A percentile compares a stretch with the other conserved stretches of the same genome.
phyloP scores from a whole-genome alignment of 2,888 invertebrate species.

The Ectobius pallidus region DNA sequence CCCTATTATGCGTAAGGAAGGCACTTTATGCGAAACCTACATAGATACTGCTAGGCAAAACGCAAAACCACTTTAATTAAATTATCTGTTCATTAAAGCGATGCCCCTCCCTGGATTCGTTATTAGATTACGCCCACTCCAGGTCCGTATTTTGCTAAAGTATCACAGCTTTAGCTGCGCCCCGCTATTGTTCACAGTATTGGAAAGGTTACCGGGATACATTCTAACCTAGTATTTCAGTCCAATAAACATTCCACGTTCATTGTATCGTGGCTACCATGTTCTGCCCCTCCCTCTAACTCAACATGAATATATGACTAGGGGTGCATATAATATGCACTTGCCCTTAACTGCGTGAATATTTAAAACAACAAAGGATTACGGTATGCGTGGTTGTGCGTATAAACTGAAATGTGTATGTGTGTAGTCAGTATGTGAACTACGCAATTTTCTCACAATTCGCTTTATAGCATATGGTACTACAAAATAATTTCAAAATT shows the following conservation, averaged over 20 bases:
- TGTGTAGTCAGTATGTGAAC: no score
- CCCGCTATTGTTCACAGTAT: neutral
- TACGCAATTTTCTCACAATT: no score
- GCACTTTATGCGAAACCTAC: neutral
- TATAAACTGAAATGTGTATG: no score
- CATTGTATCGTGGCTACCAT: neutral
- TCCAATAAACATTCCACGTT: neutral
- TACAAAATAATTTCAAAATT: no score
- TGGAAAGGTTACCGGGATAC: neutral
- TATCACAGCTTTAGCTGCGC: no score
- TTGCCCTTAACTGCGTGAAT: no score
- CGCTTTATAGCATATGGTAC: no score
- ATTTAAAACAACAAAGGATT: no score
- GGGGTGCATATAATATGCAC: neutral
- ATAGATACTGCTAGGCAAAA: neutral
- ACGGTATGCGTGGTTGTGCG: no score
- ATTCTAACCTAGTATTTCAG: neutral
- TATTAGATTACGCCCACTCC: neutral
- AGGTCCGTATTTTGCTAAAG: neutral
- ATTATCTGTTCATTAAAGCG: conserved; percentile 4
- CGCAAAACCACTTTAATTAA: conserved; percentile 3
- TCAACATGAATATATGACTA: neutral
- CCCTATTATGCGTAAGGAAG: neutral
- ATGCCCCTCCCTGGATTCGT: neutral
- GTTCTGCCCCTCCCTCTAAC: neutral